Base-by-base conservation (phyloP, 2,888 invertebrate species). In the Terebella lapidaria region DNA sequence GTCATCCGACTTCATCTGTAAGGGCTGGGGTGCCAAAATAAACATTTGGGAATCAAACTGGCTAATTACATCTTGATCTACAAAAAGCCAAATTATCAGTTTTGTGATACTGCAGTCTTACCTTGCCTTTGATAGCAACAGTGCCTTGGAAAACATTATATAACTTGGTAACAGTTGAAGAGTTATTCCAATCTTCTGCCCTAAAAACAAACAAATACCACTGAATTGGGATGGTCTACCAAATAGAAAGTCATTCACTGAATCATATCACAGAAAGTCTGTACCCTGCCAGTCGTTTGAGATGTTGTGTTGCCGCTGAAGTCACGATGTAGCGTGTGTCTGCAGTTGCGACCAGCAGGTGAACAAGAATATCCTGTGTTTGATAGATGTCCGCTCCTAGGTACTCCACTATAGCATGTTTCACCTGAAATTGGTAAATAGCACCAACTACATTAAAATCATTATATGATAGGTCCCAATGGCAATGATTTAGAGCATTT, bases 311-410 rank as follows among this genome's bases (percentile, higher is more conserved):
- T 5, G 49, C 49, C 22, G 24, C 49, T 49, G 49, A 10, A 35
- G 42, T n/a, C n/a, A 35, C 42, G n/a, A 75, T 75, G 64, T 81
- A 80, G 65, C 94, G 84, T 0, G 92, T 91, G 75, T 94, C 94
- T 0, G 94, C 88, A 0, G 92, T 89, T 1, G 91, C 93, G 3
- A 94, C 87, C 5, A 94, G 87, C 61, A 92, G 83, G 58, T 90
- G 88, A 64, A 89, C 81, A 25, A 92, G 84, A 28, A 89, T 86
- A 61, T 91, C 90, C 26, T 86, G 84, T 71, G 88, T 87, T 27
- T 86, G 84, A 71, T 92, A 89, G 46, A 91, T 85, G 54, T 91
- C 91, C 67, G 87, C 86, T 53, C 88, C 86, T 58, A 94, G 84
- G 72, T 94, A 91, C 73, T 89, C 90, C 1, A 94, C 87, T 70